phyloP scores from a whole-genome alignment of 2,888 invertebrate species.

The Drosophila sordidula region DNA sequence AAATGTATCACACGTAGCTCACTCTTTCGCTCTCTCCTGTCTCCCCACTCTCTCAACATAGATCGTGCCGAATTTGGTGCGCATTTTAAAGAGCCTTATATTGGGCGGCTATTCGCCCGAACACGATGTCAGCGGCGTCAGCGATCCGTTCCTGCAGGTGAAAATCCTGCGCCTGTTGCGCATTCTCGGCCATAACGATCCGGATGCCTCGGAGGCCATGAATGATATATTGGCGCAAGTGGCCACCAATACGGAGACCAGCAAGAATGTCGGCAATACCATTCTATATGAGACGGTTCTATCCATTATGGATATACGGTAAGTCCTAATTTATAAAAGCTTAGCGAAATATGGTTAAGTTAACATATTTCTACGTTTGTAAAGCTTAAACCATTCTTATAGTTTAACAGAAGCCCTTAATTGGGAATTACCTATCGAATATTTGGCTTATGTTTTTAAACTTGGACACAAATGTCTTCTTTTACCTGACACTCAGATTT shows the following conservation, averaged over 20 bases:
- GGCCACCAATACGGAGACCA: constrained; percentile 99
- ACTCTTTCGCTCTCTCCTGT: constrained; percentile 9
- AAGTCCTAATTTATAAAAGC: constrained; percentile 14
- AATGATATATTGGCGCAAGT: constrained; percentile 99
- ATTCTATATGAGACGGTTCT: constrained; percentile 99
- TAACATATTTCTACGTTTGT: too few relatives aligned
- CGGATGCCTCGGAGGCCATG: constrained; percentile 99
- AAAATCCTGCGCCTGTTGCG: constrained; percentile 97
- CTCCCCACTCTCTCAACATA: constrained; percentile 84
- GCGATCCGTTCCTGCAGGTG: constrained; percentile 99
- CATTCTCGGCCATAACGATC: constrained; percentile 97
- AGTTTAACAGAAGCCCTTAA: too few relatives aligned
- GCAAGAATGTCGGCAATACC: constrained; percentile 99
- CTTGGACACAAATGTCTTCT: too few relatives aligned
- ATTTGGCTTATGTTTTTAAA: too few relatives aligned
- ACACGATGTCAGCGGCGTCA: constrained; percentile 99
- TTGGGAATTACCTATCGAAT: too few relatives aligned
- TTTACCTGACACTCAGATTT: too few relatives aligned
- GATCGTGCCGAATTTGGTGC: constrained; percentile 99
- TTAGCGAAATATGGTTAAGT: background rate
- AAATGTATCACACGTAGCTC: background rate
- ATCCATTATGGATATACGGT: constrained; percentile 98
- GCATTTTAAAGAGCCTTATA: constrained; percentile 98
- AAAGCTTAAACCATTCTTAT: too few relatives aligned
- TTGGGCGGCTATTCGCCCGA: constrained; percentile 99